A percentile compares a stretch with the other conserved stretches of the same genome.
Conservation (phyloP, 2,113 vertebrate species). For the Neoarius graeffei region DNA sequence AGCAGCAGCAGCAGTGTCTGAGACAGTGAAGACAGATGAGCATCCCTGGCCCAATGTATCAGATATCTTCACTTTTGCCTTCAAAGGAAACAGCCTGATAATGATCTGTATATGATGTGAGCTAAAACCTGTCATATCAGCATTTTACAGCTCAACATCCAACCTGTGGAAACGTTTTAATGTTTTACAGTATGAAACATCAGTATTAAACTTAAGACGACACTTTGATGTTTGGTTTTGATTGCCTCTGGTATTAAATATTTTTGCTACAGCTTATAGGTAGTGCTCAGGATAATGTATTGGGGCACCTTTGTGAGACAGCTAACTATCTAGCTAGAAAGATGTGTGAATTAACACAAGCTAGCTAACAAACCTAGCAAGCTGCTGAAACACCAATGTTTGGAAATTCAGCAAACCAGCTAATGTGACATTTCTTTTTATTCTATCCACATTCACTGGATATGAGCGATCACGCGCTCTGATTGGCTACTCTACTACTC, state of each 20-base stretch:
- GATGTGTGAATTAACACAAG: neutral
- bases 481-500: no score
- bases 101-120: neutral
- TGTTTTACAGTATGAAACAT: neutral
- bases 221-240: neutral
- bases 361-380: neutral
- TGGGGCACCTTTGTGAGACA: neutral
- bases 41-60: neutral
- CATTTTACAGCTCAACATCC: neutral
- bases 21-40: neutral
- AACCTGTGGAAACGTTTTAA: neutral
- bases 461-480: no score
- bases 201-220: no score
- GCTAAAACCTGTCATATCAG: neutral
- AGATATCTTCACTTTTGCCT: neutral
- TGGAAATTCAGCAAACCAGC: neutral
- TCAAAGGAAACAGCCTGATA: neutral
- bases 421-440: neutral
- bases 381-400: neutral
- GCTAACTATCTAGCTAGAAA: neutral
- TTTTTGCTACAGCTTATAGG: neutral
- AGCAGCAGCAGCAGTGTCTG: no score
- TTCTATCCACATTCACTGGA: no score
- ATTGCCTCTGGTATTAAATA: neutral
- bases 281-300: neutral